A percentile compares a stretch with the other conserved stretches of the same genome.
Conservation (phyloP, 2,888 invertebrate species). For the Caenorhabditis imperialis region DNA sequence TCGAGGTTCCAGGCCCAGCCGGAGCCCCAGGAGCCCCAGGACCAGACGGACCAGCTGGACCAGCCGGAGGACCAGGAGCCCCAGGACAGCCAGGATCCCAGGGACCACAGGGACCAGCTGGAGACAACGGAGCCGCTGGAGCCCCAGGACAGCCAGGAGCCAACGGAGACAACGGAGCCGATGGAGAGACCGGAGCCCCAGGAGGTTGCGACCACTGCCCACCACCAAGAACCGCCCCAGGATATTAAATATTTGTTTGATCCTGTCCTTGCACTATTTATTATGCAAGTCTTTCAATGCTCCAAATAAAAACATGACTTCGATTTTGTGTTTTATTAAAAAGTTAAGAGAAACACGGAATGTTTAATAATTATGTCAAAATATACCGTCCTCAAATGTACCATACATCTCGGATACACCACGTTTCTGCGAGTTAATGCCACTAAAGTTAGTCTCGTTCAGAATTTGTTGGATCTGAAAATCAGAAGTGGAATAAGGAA, state of each 20-base stretch:
- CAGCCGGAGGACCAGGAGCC: constrained; percentile 60
- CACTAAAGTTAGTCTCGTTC: constrained; percentile 39
- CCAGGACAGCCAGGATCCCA: constrained; percentile 60
- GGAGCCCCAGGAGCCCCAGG: constrained; percentile 63
- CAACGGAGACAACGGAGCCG: constrained; percentile 59
- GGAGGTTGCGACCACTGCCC: constrained; percentile 64
- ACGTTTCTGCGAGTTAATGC: constrained; percentile 14
- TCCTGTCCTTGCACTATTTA: constrained; percentile 1
- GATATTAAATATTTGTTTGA: constrained; percentile 52
- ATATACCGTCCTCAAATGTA: constrained; percentile 33
- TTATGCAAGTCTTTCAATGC: background rate
- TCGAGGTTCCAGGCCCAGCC: constrained; percentile 60
- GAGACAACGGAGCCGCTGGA: constrained; percentile 67
- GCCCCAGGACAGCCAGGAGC: constrained; percentile 64
- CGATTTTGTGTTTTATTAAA: background rate
- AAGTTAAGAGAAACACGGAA: background rate
- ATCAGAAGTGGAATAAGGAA: background rate
- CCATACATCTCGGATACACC: constrained; percentile 29
- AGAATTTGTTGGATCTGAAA: constrained; percentile 49
- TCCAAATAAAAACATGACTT: constrained; percentile 25
- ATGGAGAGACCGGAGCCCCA: constrained; percentile 15
- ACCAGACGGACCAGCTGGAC: constrained; percentile 63
- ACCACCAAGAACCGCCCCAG: constrained; percentile 60
- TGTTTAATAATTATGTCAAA: constrained; percentile 13
- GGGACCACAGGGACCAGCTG: constrained; percentile 66